Conservation (phyloP, 2,888 invertebrate genomes). For the Himalopsyche anomala region DNA sequence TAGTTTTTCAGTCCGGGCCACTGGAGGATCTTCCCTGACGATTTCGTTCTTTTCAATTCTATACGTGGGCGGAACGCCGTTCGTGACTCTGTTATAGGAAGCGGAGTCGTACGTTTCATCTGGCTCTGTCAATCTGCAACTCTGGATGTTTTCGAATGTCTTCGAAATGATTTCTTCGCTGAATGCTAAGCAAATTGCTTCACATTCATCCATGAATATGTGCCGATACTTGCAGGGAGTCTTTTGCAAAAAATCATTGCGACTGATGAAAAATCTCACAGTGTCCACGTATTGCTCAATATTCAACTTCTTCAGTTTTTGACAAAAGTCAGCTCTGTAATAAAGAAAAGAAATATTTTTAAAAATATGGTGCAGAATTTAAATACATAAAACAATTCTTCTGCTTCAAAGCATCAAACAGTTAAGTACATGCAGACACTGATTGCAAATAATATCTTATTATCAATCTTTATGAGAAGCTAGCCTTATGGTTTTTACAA, state of each 20-base stretch:
- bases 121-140: conserved; percentile 66
- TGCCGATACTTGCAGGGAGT: conserved; percentile 69
- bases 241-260: conserved; percentile 67
- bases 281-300: conserved; percentile 67
- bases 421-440: too few relatives aligned
- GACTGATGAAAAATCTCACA: conserved; percentile 68
- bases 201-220: conserved; percentile 71
- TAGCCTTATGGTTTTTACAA: too few relatives aligned
- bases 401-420: too few relatives aligned
- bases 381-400: too few relatives aligned
- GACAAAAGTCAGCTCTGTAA: conserved; percentile 59
- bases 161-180: conserved; percentile 67
- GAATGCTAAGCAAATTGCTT: conserved; percentile 70
- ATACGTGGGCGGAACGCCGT: background rate
- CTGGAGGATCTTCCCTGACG: conserved; percentile 48
- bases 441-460: too few relatives aligned
- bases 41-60: conserved; percentile 53
- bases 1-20: background rate
- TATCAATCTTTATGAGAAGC: too few relatives aligned
- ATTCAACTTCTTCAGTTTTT: conserved; percentile 57
- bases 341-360: conserved; percentile 1
- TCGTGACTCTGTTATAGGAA: conserved; percentile 2
- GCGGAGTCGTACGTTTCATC: conserved; percentile 54
- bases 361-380: background rate
- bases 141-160: conserved; percentile 68